Conservation (phyloP, 2,888 invertebrate genomes). For the Cerastoderma edule region DNA sequence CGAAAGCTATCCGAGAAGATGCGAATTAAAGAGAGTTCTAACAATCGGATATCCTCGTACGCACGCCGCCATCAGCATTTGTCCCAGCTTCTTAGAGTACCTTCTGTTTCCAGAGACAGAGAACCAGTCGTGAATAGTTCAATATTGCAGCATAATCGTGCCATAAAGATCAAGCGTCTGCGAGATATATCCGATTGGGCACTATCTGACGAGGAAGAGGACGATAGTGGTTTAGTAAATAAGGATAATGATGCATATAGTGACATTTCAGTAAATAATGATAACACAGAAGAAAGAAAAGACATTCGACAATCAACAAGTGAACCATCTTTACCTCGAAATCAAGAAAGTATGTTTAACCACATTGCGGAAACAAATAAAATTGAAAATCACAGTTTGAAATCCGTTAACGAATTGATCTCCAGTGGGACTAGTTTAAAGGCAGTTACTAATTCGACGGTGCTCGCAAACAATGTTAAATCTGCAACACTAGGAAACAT, state of each 20-base stretch:
- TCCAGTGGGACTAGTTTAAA: too few relatives aligned
- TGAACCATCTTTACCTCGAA: not conserved
- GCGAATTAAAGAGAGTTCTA: not conserved
- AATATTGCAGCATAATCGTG: not conserved
- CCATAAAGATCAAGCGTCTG: not conserved
- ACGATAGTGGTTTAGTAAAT: too few relatives aligned
- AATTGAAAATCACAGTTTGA: not conserved
- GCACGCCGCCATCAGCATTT: not conserved
- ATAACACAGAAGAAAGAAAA: not conserved
- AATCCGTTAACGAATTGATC: too few relatives aligned
- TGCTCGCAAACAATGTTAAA: too few relatives aligned
- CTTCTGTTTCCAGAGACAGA: too few relatives aligned
- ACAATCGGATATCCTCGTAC: not conserved
- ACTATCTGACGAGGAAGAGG: not conserved
- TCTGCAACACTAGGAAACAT: too few relatives aligned
- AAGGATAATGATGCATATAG: not conserved
- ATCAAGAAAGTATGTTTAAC: not conserved
- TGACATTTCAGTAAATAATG: not conserved
- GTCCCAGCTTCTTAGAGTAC: too few relatives aligned
- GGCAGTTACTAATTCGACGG: too few relatives aligned
- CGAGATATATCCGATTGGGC: conserved; percentile 9
- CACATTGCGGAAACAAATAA: not conserved
- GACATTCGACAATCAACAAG: not conserved
- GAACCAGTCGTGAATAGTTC: not conserved
- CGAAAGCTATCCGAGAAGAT: conserved; percentile 3